phyloP scores from a whole-genome alignment of 2,797 vertebrate species.

The Adrianichthys oophorus region DNA sequence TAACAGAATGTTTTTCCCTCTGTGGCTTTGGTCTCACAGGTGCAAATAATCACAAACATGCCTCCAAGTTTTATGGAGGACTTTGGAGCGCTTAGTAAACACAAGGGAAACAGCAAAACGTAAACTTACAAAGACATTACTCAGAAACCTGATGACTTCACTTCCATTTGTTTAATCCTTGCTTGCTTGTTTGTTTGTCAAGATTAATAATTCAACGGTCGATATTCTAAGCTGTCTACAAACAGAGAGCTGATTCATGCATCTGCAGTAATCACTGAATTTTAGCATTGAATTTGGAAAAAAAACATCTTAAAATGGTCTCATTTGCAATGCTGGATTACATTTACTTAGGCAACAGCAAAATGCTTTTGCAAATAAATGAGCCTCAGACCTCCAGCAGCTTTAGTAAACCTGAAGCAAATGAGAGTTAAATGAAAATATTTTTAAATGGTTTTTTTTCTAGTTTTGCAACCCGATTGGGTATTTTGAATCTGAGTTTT shows the following conservation, averaged over 20 bases:
- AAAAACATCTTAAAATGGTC: slow-evolving; percentile 5
- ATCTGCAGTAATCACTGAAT: slow-evolving; percentile 2
- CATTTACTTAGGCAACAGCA: slow-evolving; percentile 13
- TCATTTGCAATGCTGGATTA: slow-evolving; percentile 30
- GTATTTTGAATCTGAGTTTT: background rate
- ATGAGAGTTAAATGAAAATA: slow-evolving; percentile 1
- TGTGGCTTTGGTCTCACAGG: slow-evolving; percentile 17
- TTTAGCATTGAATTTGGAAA: slow-evolving; percentile 18
- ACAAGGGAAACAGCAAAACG: background rate
- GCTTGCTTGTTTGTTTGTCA: background rate
- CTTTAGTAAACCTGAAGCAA: slow-evolving; percentile 10
- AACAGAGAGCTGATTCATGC: slow-evolving; percentile 4
- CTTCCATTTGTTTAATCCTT: background rate
- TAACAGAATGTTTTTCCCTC: background rate
- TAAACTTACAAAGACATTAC: background rate
- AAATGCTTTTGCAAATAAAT: slow-evolving; percentile 17
- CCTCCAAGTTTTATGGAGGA: background rate
- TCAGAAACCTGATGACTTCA: background rate
- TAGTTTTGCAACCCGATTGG: background rate
- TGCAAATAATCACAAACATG: slow-evolving; percentile 22
- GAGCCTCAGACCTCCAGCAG: slow-evolving; percentile 23
- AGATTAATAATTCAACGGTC: background rate
- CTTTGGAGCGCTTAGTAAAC: background rate
- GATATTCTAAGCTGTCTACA: slow-evolving; percentile 1
- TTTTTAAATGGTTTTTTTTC: background rate